Conservation (phyloP, 2,113 vertebrate genomes). For the Brienomyrus brachyistius region DNA sequence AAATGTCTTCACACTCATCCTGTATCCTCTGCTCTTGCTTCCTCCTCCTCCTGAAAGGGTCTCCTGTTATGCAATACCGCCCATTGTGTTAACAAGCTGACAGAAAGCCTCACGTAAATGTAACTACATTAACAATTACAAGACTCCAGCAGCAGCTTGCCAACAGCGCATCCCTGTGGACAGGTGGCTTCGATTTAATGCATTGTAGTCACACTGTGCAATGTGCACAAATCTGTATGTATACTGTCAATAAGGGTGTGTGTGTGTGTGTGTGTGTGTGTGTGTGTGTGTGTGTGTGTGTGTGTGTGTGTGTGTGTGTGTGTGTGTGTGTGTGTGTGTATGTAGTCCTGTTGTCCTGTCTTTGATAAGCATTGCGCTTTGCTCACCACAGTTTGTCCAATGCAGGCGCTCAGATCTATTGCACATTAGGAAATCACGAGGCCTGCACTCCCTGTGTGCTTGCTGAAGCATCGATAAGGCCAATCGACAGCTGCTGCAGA, state of each 20-base stretch:
- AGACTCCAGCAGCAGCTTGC: conserved; percentile 38
- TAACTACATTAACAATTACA: conserved; percentile 34
- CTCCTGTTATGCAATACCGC: conserved; percentile 43
- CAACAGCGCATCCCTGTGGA: not conserved
- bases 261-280: not conserved
- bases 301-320: not conserved
- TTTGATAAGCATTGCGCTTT: not conserved
- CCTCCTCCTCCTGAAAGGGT: conserved; percentile 37
- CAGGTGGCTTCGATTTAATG: not conserved
- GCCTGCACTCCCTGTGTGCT: not conserved
- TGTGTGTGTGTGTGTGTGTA: not conserved
- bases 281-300: not conserved
- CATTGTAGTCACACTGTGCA: not conserved
- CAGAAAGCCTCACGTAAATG: conserved; percentile 45
- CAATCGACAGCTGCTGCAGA: not conserved
- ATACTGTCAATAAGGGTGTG: not conserved
- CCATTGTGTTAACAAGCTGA: conserved; percentile 46
- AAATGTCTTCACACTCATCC: not conserved
- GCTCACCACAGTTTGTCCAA: not conserved
- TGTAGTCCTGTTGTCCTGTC: not conserved
- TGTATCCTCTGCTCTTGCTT: not conserved
- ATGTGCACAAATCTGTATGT: not conserved
- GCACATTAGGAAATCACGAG: not conserved
- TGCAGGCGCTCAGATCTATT: not conserved
- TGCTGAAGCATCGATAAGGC: not conserved